phyloP scores from a whole-genome alignment of 2,888 invertebrate species.

The Mesoligia furuncula region DNA sequence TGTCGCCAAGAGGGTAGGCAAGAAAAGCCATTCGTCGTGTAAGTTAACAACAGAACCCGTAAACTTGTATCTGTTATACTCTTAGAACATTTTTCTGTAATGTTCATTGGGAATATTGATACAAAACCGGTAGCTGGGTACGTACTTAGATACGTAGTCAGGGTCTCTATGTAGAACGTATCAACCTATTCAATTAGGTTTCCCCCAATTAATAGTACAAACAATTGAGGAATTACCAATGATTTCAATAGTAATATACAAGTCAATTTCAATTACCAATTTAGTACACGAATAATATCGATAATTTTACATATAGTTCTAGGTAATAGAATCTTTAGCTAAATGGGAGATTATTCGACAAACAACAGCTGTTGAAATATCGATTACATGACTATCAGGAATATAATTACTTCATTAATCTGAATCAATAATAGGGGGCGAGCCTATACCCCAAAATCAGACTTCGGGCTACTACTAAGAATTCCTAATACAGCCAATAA shows the following conservation, averaged over 20 bases:
- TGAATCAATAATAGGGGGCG: neutral
- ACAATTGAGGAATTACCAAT: neutral
- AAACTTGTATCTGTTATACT: neutral
- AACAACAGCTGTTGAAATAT: neutral
- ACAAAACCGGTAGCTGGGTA: neutral
- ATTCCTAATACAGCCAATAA: neutral
- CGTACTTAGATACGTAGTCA: too few species aligned
- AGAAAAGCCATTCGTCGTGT: neutral
- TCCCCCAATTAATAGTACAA: slow-evolving; percentile 1
- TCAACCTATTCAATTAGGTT: neutral
- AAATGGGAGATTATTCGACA: neutral
- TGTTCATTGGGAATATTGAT: neutral
- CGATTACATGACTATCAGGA: neutral
- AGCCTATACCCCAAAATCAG: neutral
- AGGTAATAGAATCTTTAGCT: neutral
- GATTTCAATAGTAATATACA: too few species aligned
- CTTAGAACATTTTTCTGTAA: neutral
- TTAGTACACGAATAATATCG: neutral
- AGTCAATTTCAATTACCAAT: neutral
- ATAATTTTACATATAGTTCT: slow-evolving; percentile 3
- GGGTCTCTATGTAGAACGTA: too few species aligned
- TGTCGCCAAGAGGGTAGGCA: neutral
- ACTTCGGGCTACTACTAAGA: too few species aligned
- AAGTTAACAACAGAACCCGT: neutral
- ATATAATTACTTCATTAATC: neutral